phyloP scores from a whole-genome alignment of 2,113 vertebrate species.

The Mustela lutreola region DNA sequence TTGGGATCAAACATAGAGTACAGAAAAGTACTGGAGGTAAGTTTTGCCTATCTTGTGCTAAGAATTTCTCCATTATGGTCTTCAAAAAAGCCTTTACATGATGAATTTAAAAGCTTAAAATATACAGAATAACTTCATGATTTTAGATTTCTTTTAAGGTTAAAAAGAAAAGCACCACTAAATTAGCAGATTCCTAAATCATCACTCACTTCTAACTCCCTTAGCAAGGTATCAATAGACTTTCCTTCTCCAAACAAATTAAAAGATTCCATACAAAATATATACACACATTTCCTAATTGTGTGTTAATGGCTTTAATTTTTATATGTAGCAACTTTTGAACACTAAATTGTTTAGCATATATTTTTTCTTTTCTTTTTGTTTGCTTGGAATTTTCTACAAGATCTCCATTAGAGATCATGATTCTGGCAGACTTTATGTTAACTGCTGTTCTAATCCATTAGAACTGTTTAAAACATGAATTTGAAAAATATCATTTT shows the following conservation, averaged over 20 bases:
- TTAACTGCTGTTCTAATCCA: constrained; percentile 8
- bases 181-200: background rate
- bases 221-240: constrained; percentile 17
- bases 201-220: constrained; percentile 30
- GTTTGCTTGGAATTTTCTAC: background rate
- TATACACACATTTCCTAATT: background rate
- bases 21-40: background rate
- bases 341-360: background rate
- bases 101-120: background rate
- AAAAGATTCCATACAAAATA: background rate
- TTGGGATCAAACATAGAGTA: background rate
- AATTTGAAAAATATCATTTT: constrained; percentile 48
- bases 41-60: background rate
- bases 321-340: background rate
- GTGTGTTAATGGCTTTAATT: background rate
- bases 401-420: background rate
- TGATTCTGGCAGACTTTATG: background rate
- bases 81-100: background rate
- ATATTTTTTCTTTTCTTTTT: constrained; percentile 32
- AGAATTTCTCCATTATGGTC: background rate
- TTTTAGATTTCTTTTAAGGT: constrained; percentile 2
- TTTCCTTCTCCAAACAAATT: constrained; percentile 54
- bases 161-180: constrained; percentile 44
- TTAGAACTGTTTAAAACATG: constrained; percentile 20
- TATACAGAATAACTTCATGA: background rate